Evolutionary conservation across 2,888 invertebrate genomes (phyloP).

Genomic region (Amiota communis): DNA sequence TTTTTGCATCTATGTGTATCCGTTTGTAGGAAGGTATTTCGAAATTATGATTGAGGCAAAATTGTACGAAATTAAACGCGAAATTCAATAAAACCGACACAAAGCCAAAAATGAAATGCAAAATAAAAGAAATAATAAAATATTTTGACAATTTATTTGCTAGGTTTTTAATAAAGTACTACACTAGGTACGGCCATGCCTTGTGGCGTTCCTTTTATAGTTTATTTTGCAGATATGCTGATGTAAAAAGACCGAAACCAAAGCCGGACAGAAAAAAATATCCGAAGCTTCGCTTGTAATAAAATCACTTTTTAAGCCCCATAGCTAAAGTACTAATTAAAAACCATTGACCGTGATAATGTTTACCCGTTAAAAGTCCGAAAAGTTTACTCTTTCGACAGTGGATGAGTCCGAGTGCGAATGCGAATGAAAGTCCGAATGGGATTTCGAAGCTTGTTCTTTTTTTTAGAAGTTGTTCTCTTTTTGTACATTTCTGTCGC

Average conservation of each 20-base stretch:
- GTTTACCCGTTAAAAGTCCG: slow-evolving; percentile 43
- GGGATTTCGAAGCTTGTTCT: neutral
- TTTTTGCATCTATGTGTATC: neutral
- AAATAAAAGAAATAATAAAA: neutral
- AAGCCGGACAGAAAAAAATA: slow-evolving; percentile 7
- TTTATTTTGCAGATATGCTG: no score
- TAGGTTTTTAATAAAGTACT: neutral
- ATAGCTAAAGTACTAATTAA: slow-evolving; percentile 56
- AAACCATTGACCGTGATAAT: slow-evolving; percentile 57
- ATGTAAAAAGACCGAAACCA: neutral
- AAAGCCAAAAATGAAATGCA: neutral
- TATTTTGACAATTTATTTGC: slow-evolving; percentile 6
- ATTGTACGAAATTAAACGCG: slow-evolving; percentile 5
- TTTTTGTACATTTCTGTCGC: neutral
- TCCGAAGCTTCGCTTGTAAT: slow-evolving; percentile 26
- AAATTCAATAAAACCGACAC: neutral
- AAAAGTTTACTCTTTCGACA: slow-evolving; percentile 22
- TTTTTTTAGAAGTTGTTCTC: neutral
- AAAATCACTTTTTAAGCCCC: slow-evolving; percentile 55
- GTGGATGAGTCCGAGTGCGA: neutral
- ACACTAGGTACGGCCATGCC: neutral
- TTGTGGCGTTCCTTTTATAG: neutral
- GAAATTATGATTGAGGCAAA: neutral
- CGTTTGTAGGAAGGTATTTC: neutral
- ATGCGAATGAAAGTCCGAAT: slow-evolving; percentile 7